Base-by-base conservation (phyloP, 2,113 vertebrate species). In the Propithecus coquereli region DNA sequence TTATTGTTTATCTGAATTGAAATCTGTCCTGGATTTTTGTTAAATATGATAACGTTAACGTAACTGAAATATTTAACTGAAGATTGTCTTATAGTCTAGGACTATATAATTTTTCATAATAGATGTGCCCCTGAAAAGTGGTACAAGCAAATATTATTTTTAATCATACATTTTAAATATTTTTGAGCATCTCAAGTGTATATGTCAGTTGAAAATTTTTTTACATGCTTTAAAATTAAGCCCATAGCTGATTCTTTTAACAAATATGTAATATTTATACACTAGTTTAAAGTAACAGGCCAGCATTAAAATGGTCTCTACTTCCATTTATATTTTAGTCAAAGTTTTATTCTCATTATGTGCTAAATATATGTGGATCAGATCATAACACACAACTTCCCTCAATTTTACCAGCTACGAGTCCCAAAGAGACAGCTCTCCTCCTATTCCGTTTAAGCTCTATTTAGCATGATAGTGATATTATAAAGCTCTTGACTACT, bases 391-490 rank as follows among this genome's bases (percentile, higher is more conserved):
- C 7, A 82, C 52, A 92, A 92, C n/a, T 94, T 95, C 22, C 14
- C 32, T 95, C 91, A 63, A 5, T 88, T 96, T 96, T 94, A 86
- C 37, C 47, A 88, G 34, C 37, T 94, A 59, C 27, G 23, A 87
- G 59, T 95, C 87, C 57, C 50, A 84, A 94, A 73, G 40, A 73
- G 25, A 77, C 6, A 79, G 82, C 47, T 47, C 25, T 63, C 43
- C 17, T 77, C 32, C 82, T 94, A 30, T 70, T 76, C 66, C 88
- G 52, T 66, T 68, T 45, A 65, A 96, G 22, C 0, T 18, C 43
- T 94, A 66, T 90, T 94, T 96, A 95, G 71, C 34, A 87, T 65
- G 54, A 91, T 32, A 43, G 37, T 93, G 73, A 65, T 86, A 95
- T 86, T 83, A 91, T 91, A 82, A 95, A 93, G 23, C 8, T 96